These are phyloP conservation scores for Drosophila leontia DNA, from an alignment of 1,140 invertebrate species.

Conservation along the genomic window DNA sequence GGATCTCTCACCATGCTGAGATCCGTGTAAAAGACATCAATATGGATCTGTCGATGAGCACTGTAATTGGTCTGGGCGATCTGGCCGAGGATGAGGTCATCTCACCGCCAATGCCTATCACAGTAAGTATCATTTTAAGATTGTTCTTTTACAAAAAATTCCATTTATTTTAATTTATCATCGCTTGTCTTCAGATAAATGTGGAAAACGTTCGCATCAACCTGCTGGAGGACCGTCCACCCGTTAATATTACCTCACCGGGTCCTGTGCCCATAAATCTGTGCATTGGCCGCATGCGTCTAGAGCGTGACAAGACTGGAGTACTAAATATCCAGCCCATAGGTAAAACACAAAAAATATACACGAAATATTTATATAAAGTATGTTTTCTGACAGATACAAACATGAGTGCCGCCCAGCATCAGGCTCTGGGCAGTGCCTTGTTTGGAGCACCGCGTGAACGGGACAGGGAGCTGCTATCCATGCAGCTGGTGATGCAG, in stretches of 20 bases:
- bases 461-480: slow-evolving; percentile 85
- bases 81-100: slow-evolving; percentile 94
- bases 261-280: slow-evolving; percentile 92
- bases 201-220: slow-evolving; percentile 90
- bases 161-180: slow-evolving; percentile 8
- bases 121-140: slow-evolving; percentile 86
- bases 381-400: slow-evolving; percentile 45
- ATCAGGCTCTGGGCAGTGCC: slow-evolving; percentile 48
- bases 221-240: slow-evolving; percentile 92
- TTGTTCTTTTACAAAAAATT: background rate
- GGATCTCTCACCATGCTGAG: slow-evolving; percentile 87
- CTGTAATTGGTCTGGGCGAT: slow-evolving; percentile 91
- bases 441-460: slow-evolving; percentile 76
- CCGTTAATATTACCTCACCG: slow-evolving; percentile 92
- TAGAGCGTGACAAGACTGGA: slow-evolving; percentile 89
- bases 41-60: slow-evolving; percentile 92
- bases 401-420: slow-evolving; percentile 53
- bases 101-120: slow-evolving; percentile 90
- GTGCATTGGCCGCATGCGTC: slow-evolving; percentile 88
- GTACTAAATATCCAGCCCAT: slow-evolving; percentile 90
- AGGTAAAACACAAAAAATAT: slow-evolving; percentile 24
- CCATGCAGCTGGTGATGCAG: slow-evolving; percentile 85
- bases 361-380: background rate
- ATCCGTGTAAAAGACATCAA: slow-evolving; percentile 89
- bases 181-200: slow-evolving; percentile 86